Evolutionary conservation across 2,888 invertebrate genomes (phyloP), one percentile per base, ranked within the genome.

Genomic region (Stenichneumon culpator): DNA sequence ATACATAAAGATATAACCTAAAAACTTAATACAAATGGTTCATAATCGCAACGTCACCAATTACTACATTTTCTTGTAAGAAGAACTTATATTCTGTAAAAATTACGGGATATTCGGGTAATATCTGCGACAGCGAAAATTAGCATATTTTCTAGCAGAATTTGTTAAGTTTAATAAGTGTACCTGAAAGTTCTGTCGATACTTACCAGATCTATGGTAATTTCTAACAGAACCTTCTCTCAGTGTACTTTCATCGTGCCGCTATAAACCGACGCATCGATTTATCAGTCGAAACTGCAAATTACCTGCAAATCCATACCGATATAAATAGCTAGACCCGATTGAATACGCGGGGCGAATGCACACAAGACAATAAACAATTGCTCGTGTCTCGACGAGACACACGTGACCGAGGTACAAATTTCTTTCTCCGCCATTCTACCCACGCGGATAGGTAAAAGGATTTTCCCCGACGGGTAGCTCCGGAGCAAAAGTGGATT

Each of bases 401-500:
- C 22, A 57, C 79, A 63, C 82, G 84, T 85, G 84, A 84, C 84
- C 54, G 28, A 75, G 65, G 67, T 85, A 85, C 84, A 70, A 85
- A 82, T 79, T 63, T 28, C 60, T 82, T 57, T 75, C 52, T 70
- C 3, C 44, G 44, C 44, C 63, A 77, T 82, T 47, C 67, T n/a
- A 44, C n/a, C 65, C 14, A 36, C 25, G 22, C 57, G 57, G 47
- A 32, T 73, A 52, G 19, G 52, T 28, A 63, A 63, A 70, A 77
- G 25, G 65, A 73, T 82, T 79, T 69, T 70, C 70, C 57, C 80
- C 79, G 77, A 72, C 74, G 39, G 19, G 52, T 69, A 32, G 52
- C 44, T 67, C 73, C 50, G 77, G 60, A 39, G 82, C 63, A 87
- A 90, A 88, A 88, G 86, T 89, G 86, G 87, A 88, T 89, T 87